phyloP scores from a whole-genome alignment of 2,797 vertebrate species.

The Phaenicophaeus curvirostris region DNA sequence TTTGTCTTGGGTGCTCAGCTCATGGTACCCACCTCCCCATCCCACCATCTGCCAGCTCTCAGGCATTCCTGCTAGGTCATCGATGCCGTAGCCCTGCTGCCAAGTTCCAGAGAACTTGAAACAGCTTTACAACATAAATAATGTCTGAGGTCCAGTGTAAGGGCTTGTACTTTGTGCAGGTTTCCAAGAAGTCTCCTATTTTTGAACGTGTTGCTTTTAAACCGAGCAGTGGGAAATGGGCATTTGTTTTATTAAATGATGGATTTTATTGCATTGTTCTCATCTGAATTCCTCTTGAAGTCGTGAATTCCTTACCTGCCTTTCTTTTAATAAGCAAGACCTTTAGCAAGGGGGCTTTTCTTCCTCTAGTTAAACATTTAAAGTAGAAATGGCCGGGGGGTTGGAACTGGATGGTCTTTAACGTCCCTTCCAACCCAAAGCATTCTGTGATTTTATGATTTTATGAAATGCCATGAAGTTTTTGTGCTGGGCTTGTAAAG shows the following conservation, averaged over 20 bases:
- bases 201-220: neutral
- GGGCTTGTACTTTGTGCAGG: neutral
- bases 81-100: neutral
- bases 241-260: neutral
- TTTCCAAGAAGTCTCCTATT: neutral
- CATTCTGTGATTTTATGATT: no score
- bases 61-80: rapidly evolving
- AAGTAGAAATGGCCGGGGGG: neutral
- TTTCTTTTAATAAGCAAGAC: neutral
- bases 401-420: no score
- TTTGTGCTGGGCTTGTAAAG: neutral
- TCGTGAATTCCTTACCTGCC: neutral
- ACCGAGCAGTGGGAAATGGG: neutral
- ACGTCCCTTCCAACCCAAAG: no score
- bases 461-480: neutral
- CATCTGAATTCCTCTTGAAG: neutral
- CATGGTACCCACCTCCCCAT: neutral
- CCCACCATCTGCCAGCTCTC: no score
- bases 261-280: neutral
- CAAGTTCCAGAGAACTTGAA: neutral
- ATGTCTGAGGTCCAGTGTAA: neutral
- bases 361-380: neutral
- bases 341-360: neutral
- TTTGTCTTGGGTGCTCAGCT: rapidly evolving
- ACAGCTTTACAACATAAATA: neutral